Percentiles rank a stretch among this genome's conserved stretches.
phyloP scores from a whole-genome alignment of 2,888 invertebrate species.

The Leptinotarsa juncta region DNA sequence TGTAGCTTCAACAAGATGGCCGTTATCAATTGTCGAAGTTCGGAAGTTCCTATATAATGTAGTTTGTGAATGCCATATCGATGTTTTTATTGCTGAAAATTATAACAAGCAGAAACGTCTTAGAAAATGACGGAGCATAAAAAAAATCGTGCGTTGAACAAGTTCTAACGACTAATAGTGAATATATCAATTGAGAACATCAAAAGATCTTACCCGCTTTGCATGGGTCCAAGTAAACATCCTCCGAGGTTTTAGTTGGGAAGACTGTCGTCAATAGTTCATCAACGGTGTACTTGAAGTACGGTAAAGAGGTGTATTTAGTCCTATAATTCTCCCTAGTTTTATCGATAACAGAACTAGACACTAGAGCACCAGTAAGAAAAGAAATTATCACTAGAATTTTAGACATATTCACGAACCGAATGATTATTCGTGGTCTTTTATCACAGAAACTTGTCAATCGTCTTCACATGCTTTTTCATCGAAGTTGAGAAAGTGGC shows the following conservation, averaged over 20 bases:
- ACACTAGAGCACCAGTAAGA: conserved; percentile 38
- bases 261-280: conserved; percentile 75
- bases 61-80: too few species aligned
- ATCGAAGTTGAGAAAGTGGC: conserved; percentile 28
- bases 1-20: too few species aligned
- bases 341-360: conserved; percentile 35
- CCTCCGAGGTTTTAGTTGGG: conserved; percentile 77
- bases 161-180: too few species aligned
- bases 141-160: too few species aligned
- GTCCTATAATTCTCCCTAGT: conserved; percentile 31
- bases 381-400: conserved; percentile 36
- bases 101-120: too few species aligned
- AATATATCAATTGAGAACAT: background rate
- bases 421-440: conserved; percentile 29
- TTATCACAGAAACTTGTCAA: conserved; percentile 40
- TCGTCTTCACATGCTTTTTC: conserved; percentile 25
- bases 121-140: too few species aligned
- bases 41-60: too few species aligned
- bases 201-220: conserved; percentile 77
- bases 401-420: conserved; percentile 38
- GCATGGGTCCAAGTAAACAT: conserved; percentile 86
- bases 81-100: too few species aligned
- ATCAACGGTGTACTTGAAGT: conserved; percentile 70
- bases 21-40: too few species aligned
- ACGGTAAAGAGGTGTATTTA: conserved; percentile 23